A percentile compares a stretch with the other conserved stretches of the same genome.
Conservation (phyloP, 2,797 vertebrate genomes). For the Hylomyscus alleni region DNA sequence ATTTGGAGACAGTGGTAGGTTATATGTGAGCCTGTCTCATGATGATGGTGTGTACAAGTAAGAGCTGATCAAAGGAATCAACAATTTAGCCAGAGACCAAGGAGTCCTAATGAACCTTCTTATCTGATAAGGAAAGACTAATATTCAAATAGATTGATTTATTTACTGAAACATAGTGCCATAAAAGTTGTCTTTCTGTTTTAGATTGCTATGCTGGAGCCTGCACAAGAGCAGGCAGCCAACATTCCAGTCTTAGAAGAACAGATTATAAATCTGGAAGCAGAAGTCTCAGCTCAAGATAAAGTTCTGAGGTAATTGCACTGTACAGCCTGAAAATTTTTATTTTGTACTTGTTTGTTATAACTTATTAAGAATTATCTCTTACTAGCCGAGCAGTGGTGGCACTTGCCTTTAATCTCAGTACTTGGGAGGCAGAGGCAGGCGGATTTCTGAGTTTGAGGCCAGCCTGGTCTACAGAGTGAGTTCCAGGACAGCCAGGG, state of each 20-base stretch:
- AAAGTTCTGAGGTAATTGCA: slow-evolving; percentile 91
- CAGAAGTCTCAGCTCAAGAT: slow-evolving; percentile 92
- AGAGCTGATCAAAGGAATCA: background rate
- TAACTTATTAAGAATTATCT: slow-evolving; percentile 55
- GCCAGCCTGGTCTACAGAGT: no score
- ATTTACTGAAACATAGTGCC: slow-evolving; percentile 44
- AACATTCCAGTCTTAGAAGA: slow-evolving; percentile 91
- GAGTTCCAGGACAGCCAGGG: no score
- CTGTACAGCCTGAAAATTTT: slow-evolving; percentile 49
- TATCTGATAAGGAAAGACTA: slow-evolving; percentile 40
- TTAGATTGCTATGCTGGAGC: slow-evolving; percentile 89
- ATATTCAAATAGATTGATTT: slow-evolving; percentile 30
- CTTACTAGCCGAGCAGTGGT: no score
- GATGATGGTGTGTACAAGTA: background rate
- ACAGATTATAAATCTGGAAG: slow-evolving; percentile 92
- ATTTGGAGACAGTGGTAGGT: background rate
- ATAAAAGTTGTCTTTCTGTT: slow-evolving; percentile 80
- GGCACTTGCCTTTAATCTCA: no score
- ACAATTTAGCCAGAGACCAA: background rate
- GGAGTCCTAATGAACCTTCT: background rate
- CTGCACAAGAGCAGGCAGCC: slow-evolving; percentile 84
- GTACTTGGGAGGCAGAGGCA: no score
- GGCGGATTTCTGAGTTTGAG: no score
- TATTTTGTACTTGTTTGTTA: background rate
- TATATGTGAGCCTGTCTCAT: background rate